Conservation (phyloP, 2,888 invertebrate genomes). For the Taenaris catops region DNA sequence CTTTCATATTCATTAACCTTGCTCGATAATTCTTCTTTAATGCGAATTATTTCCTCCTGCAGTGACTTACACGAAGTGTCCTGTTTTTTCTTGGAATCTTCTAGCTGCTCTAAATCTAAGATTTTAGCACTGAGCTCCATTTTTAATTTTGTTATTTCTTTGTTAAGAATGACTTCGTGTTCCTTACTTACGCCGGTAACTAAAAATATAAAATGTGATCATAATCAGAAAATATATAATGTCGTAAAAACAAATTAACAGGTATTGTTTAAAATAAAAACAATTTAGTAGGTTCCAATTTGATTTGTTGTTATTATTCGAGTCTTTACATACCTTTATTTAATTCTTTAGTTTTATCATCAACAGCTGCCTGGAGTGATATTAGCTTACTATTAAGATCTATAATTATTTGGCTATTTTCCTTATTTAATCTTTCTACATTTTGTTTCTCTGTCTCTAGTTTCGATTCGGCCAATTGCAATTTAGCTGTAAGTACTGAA, state of each 20-base stretch:
- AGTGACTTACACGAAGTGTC: constrained; percentile 51
- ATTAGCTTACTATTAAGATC: constrained; percentile 67
- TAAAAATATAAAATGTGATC: constrained; percentile 34
- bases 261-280: no score
- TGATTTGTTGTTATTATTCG: no score
- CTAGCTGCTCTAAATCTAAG: constrained; percentile 72
- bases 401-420: constrained; percentile 65
- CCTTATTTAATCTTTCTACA: constrained; percentile 64
- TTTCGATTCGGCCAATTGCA: constrained; percentile 75
- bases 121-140: constrained; percentile 78
- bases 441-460: constrained; percentile 66
- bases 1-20: constrained; percentile 72
- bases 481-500: constrained; percentile 71
- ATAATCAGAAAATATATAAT: no score
- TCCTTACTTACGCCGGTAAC: constrained; percentile 67
- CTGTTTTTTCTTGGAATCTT: constrained; percentile 61
- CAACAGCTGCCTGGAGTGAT: constrained; percentile 68
- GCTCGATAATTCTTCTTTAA: constrained; percentile 54
- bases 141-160: constrained; percentile 73
- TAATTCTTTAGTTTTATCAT: constrained; percentile 72
- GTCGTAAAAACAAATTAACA: no score
- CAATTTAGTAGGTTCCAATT: no score
- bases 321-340: constrained; percentile 65
- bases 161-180: constrained; percentile 68
- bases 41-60: constrained; percentile 54